Conservation (phyloP, 2,113 vertebrate genomes). For the Grus americana region DNA sequence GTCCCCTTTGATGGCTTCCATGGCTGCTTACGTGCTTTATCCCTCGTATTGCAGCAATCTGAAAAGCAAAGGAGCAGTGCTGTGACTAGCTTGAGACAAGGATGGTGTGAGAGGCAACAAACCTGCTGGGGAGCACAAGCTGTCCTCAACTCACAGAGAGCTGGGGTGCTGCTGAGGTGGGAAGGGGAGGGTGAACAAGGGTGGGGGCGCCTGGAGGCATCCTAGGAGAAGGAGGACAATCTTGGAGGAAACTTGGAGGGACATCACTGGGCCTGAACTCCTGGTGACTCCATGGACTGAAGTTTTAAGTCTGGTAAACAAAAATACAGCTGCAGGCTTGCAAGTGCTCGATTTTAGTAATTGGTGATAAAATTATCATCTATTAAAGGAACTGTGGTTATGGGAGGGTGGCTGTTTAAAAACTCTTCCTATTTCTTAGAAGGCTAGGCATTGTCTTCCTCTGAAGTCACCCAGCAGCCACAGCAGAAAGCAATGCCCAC, state of each 20-base stretch:
- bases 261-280: neutral
- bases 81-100: neutral
- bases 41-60: neutral
- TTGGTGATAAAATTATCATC: neutral
- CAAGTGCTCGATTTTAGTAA: neutral
- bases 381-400: neutral
- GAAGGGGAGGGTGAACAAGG: neutral
- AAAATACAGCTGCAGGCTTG: neutral
- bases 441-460: neutral
- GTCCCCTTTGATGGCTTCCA: neutral
- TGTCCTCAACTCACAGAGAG: fast-evolving
- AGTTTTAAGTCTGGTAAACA: neutral
- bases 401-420: neutral
- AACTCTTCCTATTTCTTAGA: slow-evolving; percentile 1
- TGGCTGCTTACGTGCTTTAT: neutral
- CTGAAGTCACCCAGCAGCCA: neutral
- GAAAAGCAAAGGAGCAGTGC: neutral
- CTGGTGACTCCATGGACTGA: neutral
- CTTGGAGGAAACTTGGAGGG: neutral
- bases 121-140: fast-evolving
- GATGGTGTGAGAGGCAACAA: neutral
- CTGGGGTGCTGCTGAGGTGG: neutral
- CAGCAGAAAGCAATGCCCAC: neutral
- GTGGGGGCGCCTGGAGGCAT: neutral
- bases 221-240: neutral